Conservation (phyloP, 1,140 invertebrate genomes). For the Macrobrachium nipponense region DNA sequence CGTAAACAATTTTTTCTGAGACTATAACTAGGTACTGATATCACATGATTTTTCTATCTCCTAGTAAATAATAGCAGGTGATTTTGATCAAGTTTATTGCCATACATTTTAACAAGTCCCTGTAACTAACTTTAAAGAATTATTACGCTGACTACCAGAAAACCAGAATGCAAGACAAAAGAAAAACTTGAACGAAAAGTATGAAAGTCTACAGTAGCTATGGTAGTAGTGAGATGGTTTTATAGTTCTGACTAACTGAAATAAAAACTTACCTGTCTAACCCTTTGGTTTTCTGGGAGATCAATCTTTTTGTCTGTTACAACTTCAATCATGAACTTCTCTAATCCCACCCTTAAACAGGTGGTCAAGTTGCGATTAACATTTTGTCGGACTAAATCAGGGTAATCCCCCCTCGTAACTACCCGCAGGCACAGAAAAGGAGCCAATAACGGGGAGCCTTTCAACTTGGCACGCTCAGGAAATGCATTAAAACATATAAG, state of each 20-base stretch:
- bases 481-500: constrained; percentile 94
- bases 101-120: no score
- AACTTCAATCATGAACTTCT: constrained; percentile 97
- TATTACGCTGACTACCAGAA: no score
- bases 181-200: not conserved
- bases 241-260: no score
- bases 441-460: constrained; percentile 88
- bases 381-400: constrained; percentile 90
- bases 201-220: no score
- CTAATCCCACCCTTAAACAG: constrained; percentile 89
- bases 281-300: constrained; percentile 61
- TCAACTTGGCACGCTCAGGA: constrained; percentile 90
- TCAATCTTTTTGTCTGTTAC: constrained; percentile 87
- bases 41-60: no score
- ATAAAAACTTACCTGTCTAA: constrained; percentile 59
- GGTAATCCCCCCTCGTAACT: constrained; percentile 95
- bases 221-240: no score
- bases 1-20: no score
- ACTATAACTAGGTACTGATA: no score
- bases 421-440: constrained; percentile 96
- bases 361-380: constrained; percentile 84
- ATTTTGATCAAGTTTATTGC: no score
- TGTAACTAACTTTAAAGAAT: no score
- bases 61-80: no score
- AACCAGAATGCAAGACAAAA: no score